phyloP scores from a whole-genome alignment of 1,140 invertebrate species.

The Drosophila nikananu region DNA sequence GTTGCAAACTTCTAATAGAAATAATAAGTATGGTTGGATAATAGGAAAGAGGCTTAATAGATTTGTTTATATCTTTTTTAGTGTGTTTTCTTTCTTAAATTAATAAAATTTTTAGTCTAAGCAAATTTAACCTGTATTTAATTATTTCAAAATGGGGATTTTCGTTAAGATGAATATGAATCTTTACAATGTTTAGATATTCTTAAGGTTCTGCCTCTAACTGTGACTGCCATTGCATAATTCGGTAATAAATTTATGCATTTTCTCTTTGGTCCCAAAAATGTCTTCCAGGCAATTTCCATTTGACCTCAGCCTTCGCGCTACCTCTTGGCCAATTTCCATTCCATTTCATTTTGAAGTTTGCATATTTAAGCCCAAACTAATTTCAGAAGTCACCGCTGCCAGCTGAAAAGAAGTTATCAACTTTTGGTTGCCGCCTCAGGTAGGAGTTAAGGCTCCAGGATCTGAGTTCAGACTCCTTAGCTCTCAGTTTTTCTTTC shows the following conservation, averaged over 20 bases:
- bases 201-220: too few relatives aligned
- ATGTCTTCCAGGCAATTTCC: constrained; percentile 16
- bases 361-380: constrained; percentile 44
- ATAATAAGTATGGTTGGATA: not conserved
- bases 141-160: too few relatives aligned
- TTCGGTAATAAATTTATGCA: constrained; percentile 21
- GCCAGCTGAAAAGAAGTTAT: constrained; percentile 38
- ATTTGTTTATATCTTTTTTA: not conserved
- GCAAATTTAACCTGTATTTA: too few relatives aligned
- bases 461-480: not conserved
- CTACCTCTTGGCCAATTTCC: constrained; percentile 19
- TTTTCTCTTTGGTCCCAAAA: not conserved
- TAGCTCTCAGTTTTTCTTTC: constrained; percentile 6
- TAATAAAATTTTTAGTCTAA: too few relatives aligned
- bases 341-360: constrained; percentile 47
- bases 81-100: too few relatives aligned
- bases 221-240: not conserved
- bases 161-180: too few relatives aligned
- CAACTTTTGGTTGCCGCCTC: constrained; percentile 32
- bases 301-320: not conserved
- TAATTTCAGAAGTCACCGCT: constrained; percentile 41
- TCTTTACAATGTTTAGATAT: too few relatives aligned
- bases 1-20: not conserved
- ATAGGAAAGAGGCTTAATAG: too few relatives aligned
- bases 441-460: constrained; percentile 15